Evolutionary conservation across 2,113 vertebrate species (phyloP).

Genomic region (Cryptoleucopteryx plumbea): DNA sequence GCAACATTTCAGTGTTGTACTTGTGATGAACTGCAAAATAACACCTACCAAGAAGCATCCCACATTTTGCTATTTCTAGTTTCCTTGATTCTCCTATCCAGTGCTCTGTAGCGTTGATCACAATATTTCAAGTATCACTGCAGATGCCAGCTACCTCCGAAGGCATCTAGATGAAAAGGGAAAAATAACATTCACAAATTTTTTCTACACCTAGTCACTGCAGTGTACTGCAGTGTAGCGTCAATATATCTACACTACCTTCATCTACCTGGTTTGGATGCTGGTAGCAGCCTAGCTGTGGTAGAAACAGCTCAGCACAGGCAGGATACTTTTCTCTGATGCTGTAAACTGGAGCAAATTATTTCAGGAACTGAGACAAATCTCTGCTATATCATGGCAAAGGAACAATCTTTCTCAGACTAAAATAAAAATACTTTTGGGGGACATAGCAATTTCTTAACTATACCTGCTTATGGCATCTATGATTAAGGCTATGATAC

Average conservation of each 20-base stretch:
- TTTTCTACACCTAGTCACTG: background rate
- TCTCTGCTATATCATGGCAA: background rate
- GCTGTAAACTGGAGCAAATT: background rate
- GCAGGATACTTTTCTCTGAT: background rate
- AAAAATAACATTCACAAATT: background rate
- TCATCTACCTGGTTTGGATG: background rate
- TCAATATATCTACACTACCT: background rate
- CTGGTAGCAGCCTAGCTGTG: background rate
- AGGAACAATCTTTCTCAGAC: background rate
- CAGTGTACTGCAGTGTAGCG: background rate
- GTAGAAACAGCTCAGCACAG: background rate
- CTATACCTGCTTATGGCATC: background rate
- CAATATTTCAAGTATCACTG: slow-evolving; percentile 31
- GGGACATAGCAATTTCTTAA: background rate
- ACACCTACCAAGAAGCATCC: slow-evolving; percentile 44
- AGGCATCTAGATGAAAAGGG: background rate
- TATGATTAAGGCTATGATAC: background rate
- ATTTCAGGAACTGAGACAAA: background rate
- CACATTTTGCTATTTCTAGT: slow-evolving; percentile 58
- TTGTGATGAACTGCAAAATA: slow-evolving; percentile 52
- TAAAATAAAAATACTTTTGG: background rate
- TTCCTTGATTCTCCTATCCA: slow-evolving; percentile 23
- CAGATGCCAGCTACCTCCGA: background rate
- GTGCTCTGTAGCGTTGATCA: background rate
- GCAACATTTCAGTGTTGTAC: slow-evolving; percentile 47